Evolutionary conservation across 2,797 vertebrate genomes (phyloP).

Genomic region (Brachyalestes nurse): DNA sequence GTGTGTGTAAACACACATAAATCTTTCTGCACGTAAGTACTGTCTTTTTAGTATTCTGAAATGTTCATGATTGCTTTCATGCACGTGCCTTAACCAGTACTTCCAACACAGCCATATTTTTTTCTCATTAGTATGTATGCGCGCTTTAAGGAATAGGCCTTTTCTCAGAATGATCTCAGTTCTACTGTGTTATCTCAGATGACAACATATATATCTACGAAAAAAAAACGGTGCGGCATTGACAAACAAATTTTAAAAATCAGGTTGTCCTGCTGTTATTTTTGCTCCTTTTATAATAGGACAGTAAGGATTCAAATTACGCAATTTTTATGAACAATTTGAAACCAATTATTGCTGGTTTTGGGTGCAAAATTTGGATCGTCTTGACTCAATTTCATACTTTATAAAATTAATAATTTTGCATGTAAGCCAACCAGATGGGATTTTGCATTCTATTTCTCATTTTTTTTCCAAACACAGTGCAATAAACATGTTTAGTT

Average conservation of each 20-base stretch:
- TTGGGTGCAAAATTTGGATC: not conserved
- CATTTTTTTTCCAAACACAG: not conserved
- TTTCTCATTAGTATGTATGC: not conserved
- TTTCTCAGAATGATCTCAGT: not conserved
- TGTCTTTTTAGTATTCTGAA: not conserved
- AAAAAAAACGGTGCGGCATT: not conserved
- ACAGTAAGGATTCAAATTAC: not conserved
- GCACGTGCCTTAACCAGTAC: not conserved
- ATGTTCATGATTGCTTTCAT: conserved; percentile 7
- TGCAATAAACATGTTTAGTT: not conserved
- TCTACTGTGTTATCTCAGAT: not conserved
- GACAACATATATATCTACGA: not conserved
- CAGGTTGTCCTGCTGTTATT: not conserved
- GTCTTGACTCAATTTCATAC: not conserved
- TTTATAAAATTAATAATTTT: not conserved
- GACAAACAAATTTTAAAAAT: no score
- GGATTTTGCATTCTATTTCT: not conserved
- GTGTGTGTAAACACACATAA: conserved; percentile 22
- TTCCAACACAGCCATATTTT: not conserved
- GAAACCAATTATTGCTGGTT: not conserved
- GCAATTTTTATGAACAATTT: not conserved
- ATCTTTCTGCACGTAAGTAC: conserved; percentile 2
- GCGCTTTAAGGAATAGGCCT: not conserved
- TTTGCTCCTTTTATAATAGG: not conserved
- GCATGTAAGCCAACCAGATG: not conserved